These are phyloP conservation scores for Oenanthe oenanthe DNA, from an alignment of 2,113 vertebrate genomes.

Conservation along the genomic window DNA sequence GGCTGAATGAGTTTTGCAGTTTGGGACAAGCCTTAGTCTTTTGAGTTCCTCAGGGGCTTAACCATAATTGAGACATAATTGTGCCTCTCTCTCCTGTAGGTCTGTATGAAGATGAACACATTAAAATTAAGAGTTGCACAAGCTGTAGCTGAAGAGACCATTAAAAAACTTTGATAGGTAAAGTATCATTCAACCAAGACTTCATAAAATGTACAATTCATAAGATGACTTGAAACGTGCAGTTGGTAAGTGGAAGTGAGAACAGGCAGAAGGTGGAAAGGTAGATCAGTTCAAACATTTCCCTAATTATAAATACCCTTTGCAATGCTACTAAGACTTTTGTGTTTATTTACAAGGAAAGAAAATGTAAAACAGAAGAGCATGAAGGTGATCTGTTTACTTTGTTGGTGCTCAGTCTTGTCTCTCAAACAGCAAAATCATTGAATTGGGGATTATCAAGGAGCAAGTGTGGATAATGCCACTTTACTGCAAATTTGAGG, in stretches of 20 bases:
- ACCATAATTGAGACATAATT: not conserved
- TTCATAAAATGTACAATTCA: not conserved
- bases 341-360: not conserved
- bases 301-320: not conserved
- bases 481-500: not conserved
- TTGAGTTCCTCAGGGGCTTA: not conserved
- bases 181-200: not conserved
- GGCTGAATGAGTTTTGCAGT: not conserved
- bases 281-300: not conserved
- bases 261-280: not conserved
- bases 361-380: not conserved
- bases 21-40: not conserved
- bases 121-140: not conserved
- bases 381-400: not conserved
- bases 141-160: not conserved
- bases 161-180: not conserved
- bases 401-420: not conserved
- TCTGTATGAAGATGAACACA: not conserved
- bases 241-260: not conserved
- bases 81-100: not conserved
- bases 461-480: not conserved
- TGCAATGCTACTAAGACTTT: not conserved
- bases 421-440: not conserved
- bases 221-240: not conserved
- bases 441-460: not conserved